Percentiles rank a stretch among this genome's conserved stretches.
These are phyloP conservation scores for Brevipalpus yothersi DNA, from an alignment of 1,140 invertebrate genomes.

Conservation along the genomic window DNA sequence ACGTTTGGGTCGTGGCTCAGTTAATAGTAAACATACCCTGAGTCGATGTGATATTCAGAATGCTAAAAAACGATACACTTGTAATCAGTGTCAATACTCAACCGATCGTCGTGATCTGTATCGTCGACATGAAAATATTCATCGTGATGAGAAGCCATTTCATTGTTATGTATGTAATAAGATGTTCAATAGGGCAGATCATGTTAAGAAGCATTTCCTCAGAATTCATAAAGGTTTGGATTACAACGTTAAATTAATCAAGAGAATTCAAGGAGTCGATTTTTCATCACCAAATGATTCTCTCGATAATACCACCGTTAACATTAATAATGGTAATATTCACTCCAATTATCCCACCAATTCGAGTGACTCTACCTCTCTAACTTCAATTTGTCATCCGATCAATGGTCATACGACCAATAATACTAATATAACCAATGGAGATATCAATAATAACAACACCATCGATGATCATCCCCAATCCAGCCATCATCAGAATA, in stretches of 20 bases:
- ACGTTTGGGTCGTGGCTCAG: too few species aligned
- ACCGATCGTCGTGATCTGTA: slow-evolving; percentile 76
- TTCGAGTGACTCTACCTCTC: too few species aligned
- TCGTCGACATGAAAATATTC: slow-evolving; percentile 85
- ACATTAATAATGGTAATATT: too few species aligned
- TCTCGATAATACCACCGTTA: too few species aligned
- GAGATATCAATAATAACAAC: background rate
- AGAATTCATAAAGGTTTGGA: slow-evolving; percentile 38
- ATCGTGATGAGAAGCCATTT: slow-evolving; percentile 74
- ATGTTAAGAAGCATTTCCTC: slow-evolving; percentile 77
- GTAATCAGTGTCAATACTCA: slow-evolving; percentile 59
- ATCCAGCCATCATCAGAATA: background rate
- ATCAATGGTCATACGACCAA: too few species aligned
- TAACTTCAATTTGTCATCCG: too few species aligned
- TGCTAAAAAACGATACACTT: slow-evolving; percentile 37
- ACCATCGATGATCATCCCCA: background rate
- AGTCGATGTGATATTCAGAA: too few species aligned
- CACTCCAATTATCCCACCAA: too few species aligned
- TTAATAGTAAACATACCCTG: too few species aligned
- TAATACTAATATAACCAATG: background rate
- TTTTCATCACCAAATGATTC: background rate
- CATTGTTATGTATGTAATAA: slow-evolving; percentile 55
- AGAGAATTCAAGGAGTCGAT: background rate
- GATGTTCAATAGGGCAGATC: slow-evolving; percentile 77
- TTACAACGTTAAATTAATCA: slow-evolving; percentile 11